Evolutionary conservation across 2,888 invertebrate species (phyloP).

Genomic region (Oscheius myriophilus): DNA sequence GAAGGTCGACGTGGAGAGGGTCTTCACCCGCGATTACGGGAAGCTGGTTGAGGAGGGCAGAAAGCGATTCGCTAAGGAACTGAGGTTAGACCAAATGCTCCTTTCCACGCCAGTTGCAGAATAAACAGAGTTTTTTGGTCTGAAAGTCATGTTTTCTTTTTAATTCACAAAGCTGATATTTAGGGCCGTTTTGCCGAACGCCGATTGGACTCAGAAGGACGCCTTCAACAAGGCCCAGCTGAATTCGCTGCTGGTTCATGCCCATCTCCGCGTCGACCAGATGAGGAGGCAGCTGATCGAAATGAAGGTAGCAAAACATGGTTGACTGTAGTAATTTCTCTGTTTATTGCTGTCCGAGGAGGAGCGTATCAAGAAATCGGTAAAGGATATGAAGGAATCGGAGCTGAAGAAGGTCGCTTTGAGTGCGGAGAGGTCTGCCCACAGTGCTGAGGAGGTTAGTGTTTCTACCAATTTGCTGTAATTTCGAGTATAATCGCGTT

Average conservation of each 20-base stretch:
- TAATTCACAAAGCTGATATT: conserved; percentile 11
- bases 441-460: too few relatives aligned
- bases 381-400: conserved; percentile 33
- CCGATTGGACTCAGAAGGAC: conserved; percentile 34
- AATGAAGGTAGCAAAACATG: conserved; percentile 26
- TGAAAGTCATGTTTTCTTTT: background rate
- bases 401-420: background rate
- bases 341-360: conserved; percentile 38
- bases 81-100: too few relatives aligned
- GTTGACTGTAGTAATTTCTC: background rate
- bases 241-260: conserved; percentile 83
- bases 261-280: conserved; percentile 77
- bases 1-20: conserved; percentile 42
- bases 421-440: too few relatives aligned
- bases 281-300: conserved; percentile 41
- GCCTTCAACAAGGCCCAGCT: conserved; percentile 75
- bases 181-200: conserved; percentile 41
- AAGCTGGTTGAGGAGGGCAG: conserved; percentile 45
- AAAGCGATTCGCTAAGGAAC: conserved; percentile 39
- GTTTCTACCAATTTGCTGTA: too few relatives aligned
- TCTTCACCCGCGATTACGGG: conserved; percentile 43
- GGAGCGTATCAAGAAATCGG: conserved; percentile 25
- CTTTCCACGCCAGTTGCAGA: too few relatives aligned
- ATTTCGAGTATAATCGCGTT: too few relatives aligned
- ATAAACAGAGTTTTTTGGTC: too few relatives aligned